Conservation (phyloP, 2,113 vertebrate species). For the Toxotes chatareus region DNA sequence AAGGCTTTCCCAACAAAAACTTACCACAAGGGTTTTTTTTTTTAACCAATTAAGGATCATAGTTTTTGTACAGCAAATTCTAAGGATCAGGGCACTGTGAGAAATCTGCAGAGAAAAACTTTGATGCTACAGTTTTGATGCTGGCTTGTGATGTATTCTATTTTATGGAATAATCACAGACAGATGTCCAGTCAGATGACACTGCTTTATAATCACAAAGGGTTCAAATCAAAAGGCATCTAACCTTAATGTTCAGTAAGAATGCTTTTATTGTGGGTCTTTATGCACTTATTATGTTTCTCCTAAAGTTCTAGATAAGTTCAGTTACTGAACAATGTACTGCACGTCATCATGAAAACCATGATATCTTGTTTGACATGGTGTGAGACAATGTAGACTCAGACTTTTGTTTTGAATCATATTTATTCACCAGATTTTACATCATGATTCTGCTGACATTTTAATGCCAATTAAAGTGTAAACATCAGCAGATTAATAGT, state of each 20-base stretch:
- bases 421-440: background rate
- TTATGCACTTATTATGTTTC: too few relatives aligned
- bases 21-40: slow-evolving; percentile 25
- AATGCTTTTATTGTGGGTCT: background rate
- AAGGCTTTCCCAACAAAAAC: slow-evolving; percentile 65
- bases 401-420: background rate
- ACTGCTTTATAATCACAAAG: slow-evolving; percentile 2
- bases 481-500: too few relatives aligned
- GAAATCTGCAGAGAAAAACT: slow-evolving; percentile 43
- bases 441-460: background rate
- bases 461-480: background rate
- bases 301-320: too few relatives aligned
- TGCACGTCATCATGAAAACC: background rate
- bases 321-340: background rate
- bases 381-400: background rate
- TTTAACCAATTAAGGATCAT: slow-evolving; percentile 61
- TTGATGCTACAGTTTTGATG: slow-evolving; percentile 51
- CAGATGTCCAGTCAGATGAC: slow-evolving; percentile 16
- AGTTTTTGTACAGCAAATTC: slow-evolving; percentile 50
- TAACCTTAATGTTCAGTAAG: background rate
- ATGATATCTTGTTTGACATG: background rate
- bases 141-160: slow-evolving; percentile 29
- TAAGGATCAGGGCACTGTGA: slow-evolving; percentile 40
- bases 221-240: slow-evolving; percentile 15
- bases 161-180: slow-evolving; percentile 24